Base-by-base conservation (phyloP, 2,888 invertebrate genomes). In the Schrankia costaestrigalis region DNA sequence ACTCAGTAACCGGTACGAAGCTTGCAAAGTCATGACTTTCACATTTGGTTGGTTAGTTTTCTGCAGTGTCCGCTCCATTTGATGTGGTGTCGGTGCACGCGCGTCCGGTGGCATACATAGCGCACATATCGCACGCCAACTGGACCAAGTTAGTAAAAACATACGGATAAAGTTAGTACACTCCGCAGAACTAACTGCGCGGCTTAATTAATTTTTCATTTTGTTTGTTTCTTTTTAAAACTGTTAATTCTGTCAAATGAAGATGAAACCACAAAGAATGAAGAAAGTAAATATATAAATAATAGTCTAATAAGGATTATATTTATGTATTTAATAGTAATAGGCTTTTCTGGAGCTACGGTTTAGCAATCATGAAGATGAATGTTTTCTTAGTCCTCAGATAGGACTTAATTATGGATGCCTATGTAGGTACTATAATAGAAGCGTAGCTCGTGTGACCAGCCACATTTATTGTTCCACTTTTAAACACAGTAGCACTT, bases 81-180 rank as follows among this genome's bases (percentile, higher is more conserved):
- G 81, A 75, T 70, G 64, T 48, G 61, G 63, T 63, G 63, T 71
- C 55, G 54, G 41, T 60, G 70, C 67, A 64, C 64, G 71, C 67
- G 75, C 78, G 81, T 86, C 86, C 86, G 86, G 78, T 75, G 78
- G 72, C 86, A 81, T 65, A 85, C 80, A 86, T 86, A 83, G 77
- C 82, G 56, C 47, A 74, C 86, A 85, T 86, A 87, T 84, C 72
- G 85, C 87, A 86, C 86, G 48, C 52, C 75, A 81, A 83, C 74
- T 82, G 69, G 84, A 81, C 72, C 83, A 75, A 52, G 62, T 62
- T 61, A 57, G 77, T 67, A 86, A 85, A 85, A 85, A 84, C 78
- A 73, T 63, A 78, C 79, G 82, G 65, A 70, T 66, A 53, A 59
- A 61, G 55, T 52, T 41, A 46, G 64, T 63, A 59, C 58, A 31